A percentile compares a stretch with the other conserved stretches of the same genome.
Conservation (phyloP, 2,797 vertebrate genomes). For the Thunnus albacares region DNA sequence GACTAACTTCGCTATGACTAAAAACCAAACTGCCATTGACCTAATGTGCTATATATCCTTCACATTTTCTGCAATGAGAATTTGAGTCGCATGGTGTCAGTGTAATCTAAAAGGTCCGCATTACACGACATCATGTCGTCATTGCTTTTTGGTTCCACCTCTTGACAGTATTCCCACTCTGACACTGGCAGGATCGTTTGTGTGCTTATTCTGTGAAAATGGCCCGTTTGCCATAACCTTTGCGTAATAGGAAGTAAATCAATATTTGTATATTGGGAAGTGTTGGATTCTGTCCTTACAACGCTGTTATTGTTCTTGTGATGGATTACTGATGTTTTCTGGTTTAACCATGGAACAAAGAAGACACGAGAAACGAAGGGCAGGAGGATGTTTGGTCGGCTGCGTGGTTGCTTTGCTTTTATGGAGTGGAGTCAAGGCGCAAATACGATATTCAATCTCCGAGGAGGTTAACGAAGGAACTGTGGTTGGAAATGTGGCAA, state of each 20-base stretch:
- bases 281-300: not conserved
- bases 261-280: not conserved
- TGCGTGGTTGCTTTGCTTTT: constrained; percentile 47
- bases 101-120: constrained; percentile 4
- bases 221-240: rapidly evolving
- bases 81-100: constrained; percentile 48
- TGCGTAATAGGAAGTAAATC: not conserved
- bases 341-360: constrained; percentile 68
- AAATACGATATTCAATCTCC: constrained; percentile 79
- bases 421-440: constrained; percentile 57
- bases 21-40: rapidly evolving
- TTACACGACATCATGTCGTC: not conserved
- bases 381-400: not conserved
- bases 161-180: not conserved
- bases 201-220: not conserved
- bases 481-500: constrained; percentile 83
- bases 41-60: not conserved
- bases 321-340: not conserved
- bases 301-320: rapidly evolving
- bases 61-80: not conserved
- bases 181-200: not conserved
- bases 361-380: not conserved
- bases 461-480: constrained; percentile 84
- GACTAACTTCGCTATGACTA: not conserved
- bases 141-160: constrained; percentile 18